A percentile compares a stretch with the other conserved stretches of the same genome.
Conservation (phyloP, 1,140 invertebrate species). For the Globodera ellingtonae region DNA sequence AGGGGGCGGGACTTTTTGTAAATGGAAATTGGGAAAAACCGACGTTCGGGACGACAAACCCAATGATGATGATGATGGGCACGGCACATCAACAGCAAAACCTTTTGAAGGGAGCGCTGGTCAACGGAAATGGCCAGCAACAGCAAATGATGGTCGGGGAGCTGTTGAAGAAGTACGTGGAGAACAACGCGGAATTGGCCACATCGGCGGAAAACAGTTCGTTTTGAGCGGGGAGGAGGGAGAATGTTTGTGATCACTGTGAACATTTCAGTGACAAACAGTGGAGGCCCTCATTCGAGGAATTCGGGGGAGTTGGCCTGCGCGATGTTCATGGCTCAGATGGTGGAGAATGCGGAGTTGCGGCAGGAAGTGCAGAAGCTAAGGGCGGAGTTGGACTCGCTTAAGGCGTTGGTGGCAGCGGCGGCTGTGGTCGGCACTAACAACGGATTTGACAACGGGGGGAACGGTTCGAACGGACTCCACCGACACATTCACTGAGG, state of each 20-base stretch:
- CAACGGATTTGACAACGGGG: conserved; percentile 3
- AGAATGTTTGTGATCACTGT: background rate
- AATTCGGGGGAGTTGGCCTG: conserved; percentile 12
- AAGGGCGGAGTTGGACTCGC: conserved; percentile 1
- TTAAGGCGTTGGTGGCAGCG: conserved; percentile 8
- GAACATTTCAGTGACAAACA: background rate
- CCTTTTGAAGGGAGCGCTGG: background rate
- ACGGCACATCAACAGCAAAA: conserved; percentile 1
- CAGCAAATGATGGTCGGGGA: conserved; percentile 3
- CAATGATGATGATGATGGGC: background rate
- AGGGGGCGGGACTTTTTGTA: background rate
- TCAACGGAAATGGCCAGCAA: background rate
- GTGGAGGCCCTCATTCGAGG: background rate
- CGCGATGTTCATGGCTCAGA: conserved; percentile 10
- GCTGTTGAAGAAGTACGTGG: conserved; percentile 15
- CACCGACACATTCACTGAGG: background rate
- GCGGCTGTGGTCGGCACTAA: conserved; percentile 1
- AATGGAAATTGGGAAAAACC: conserved; percentile 2
- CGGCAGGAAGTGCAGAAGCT: conserved; percentile 8
- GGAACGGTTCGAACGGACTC: background rate
- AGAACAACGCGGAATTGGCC: conserved; percentile 12
- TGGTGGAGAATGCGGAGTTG: conserved; percentile 15
- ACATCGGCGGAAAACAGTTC: background rate
- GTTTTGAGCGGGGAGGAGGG: background rate
- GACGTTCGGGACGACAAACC: background rate